These are phyloP conservation scores for Nothocercus julius DNA, from an alignment of 2,113 vertebrate species.

Conservation along the genomic window DNA sequence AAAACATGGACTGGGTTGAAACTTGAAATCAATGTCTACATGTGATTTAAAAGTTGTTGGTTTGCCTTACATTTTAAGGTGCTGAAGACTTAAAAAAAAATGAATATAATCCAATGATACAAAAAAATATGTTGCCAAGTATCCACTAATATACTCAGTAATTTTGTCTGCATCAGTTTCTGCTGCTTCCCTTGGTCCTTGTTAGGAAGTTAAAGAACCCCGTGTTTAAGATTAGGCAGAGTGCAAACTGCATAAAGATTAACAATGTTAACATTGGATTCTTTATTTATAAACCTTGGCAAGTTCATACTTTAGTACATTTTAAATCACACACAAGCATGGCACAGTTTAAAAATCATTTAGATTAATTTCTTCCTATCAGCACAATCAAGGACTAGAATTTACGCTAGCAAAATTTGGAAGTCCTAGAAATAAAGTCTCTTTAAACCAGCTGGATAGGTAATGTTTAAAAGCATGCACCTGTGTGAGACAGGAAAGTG, in stretches of 20 bases:
- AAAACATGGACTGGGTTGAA: conserved; percentile 39
- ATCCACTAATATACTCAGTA: background rate
- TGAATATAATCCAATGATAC: background rate
- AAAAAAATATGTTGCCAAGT: background rate
- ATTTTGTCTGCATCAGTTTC: background rate
- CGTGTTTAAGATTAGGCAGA: background rate
- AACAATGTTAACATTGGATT: background rate
- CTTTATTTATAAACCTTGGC: background rate
- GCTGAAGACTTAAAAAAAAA: background rate
- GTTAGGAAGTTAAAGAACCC: background rate
- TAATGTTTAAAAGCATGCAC: background rate
- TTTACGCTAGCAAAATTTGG: background rate
- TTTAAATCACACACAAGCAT: background rate
- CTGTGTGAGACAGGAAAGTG: background rate
- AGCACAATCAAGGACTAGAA: background rate
- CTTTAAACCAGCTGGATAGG: background rate
- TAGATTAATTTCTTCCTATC: background rate
- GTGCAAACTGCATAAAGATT: background rate
- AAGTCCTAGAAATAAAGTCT: background rate
- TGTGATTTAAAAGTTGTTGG: background rate
- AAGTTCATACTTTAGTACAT: background rate
- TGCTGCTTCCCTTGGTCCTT: background rate
- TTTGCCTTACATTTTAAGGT: background rate
- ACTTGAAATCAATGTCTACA: conserved; percentile 40
- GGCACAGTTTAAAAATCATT: background rate